Percentiles rank a stretch among this genome's conserved stretches.
Evolutionary conservation across 2,888 invertebrate genomes (phyloP).

Genomic region (Cremastobaeus sp.): DNA sequence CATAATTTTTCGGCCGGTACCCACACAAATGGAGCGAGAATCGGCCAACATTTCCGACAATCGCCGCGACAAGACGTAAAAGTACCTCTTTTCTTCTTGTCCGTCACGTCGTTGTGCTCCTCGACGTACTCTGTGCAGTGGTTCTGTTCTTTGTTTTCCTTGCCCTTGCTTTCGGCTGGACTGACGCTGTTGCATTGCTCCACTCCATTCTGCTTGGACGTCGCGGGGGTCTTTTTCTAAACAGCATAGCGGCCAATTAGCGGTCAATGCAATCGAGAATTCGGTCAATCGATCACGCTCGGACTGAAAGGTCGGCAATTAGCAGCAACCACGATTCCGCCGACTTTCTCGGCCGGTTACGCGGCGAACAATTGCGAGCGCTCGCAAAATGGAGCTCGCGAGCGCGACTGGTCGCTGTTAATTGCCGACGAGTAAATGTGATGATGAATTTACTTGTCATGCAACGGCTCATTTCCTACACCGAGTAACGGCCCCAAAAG

Average conservation of each 20-base stretch:
- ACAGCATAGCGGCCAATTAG: too few species aligned
- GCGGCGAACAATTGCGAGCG: too few species aligned
- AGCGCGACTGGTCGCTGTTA: too few species aligned
- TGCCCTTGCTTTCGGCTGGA: conserved; percentile 70
- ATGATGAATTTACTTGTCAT: conserved; percentile 13
- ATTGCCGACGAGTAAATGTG: background rate
- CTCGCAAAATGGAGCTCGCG: too few species aligned
- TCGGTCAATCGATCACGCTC: too few species aligned
- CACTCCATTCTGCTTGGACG: conserved; percentile 78
- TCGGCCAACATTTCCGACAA: background rate
- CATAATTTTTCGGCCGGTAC: too few species aligned
- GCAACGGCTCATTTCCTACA: conserved; percentile 1
- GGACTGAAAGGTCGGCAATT: too few species aligned
- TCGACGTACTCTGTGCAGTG: conserved; percentile 77
- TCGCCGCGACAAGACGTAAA: background rate
- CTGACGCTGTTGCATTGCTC: conserved; percentile 67
- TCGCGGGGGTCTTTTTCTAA: conserved; percentile 69
- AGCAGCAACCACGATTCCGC: too few species aligned
- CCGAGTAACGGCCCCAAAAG: conserved; percentile 12
- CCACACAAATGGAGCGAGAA: too few species aligned
- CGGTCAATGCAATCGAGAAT: too few species aligned
- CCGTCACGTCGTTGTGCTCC: conserved; percentile 75
- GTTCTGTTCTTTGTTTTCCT: conserved; percentile 76
- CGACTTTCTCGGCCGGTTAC: too few species aligned
- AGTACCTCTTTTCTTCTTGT: conserved; percentile 79